Percentiles rank a stretch among this genome's conserved stretches.
Conservation (phyloP, 2,113 vertebrate genomes). For the Toxostoma redivivum region DNA sequence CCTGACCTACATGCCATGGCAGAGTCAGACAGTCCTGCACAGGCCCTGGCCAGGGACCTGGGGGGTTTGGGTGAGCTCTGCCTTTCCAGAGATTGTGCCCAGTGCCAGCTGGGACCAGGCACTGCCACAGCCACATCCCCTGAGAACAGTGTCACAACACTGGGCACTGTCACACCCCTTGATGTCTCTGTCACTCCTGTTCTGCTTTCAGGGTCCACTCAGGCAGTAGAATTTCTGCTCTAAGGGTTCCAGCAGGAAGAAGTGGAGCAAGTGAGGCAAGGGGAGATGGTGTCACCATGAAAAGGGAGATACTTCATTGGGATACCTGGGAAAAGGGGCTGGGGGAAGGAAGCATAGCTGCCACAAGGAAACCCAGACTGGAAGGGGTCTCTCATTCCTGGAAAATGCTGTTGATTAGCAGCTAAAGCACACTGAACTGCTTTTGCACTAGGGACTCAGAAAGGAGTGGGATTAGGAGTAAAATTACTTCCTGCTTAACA, state of each 20-base stretch:
- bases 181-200: not conserved
- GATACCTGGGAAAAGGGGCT: not conserved
- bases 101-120: not conserved
- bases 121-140: accelerated
- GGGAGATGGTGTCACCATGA: not conserved
- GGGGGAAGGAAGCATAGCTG: not conserved
- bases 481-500: not conserved
- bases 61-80: not conserved
- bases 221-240: not conserved
- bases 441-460: not conserved
- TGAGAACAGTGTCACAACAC: accelerated
- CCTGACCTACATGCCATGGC: slow-evolving; percentile 16
- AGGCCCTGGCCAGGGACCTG: not conserved
- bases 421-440: not conserved
- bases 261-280: not conserved
- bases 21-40: not conserved
- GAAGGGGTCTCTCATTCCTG: not conserved
- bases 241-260: not conserved
- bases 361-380: not conserved
- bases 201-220: not conserved
- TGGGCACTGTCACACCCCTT: not conserved
- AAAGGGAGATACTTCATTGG: not conserved
- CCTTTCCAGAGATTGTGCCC: not conserved
- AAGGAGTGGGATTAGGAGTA: not conserved
- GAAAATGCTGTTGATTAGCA: not conserved